These are phyloP conservation scores for Nomada hirtipes DNA, from an alignment of 2,888 invertebrate species.

Conservation along the genomic window DNA sequence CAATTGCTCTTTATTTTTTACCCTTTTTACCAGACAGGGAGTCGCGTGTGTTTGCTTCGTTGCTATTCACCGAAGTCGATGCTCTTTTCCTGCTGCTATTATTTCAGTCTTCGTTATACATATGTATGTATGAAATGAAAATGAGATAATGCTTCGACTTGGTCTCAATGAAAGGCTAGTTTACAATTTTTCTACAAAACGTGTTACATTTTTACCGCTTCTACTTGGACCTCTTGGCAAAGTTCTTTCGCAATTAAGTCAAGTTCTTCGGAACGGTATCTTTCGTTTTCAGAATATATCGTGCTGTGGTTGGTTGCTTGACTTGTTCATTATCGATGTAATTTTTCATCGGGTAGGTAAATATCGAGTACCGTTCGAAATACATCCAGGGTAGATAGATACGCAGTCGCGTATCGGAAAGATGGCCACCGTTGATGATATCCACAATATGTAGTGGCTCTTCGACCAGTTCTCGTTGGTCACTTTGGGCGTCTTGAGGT, in stretches of 20 bases:
- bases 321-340: neutral
- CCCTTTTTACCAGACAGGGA: neutral
- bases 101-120: neutral
- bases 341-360: neutral
- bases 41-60: neutral
- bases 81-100: neutral
- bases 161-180: neutral
- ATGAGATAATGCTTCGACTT: neutral
- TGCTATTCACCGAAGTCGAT: neutral
- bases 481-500: constrained; percentile 82
- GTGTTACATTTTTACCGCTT: neutral
- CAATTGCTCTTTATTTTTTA: constrained; percentile 14
- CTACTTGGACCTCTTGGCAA: constrained; percentile 18
- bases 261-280: constrained; percentile 33
- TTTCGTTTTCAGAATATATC: too few species aligned
- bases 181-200: neutral
- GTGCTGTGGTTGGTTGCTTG: neutral
- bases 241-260: constrained; percentile 26
- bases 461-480: constrained; percentile 67
- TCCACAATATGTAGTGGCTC: constrained; percentile 48
- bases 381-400: neutral
- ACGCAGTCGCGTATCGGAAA: neutral
- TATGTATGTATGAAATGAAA: neutral
- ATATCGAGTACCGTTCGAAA: neutral
- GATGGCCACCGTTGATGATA: neutral